Evolutionary conservation across 2,113 vertebrate species (phyloP).

Genomic region (Festucalex cinctus): DNA sequence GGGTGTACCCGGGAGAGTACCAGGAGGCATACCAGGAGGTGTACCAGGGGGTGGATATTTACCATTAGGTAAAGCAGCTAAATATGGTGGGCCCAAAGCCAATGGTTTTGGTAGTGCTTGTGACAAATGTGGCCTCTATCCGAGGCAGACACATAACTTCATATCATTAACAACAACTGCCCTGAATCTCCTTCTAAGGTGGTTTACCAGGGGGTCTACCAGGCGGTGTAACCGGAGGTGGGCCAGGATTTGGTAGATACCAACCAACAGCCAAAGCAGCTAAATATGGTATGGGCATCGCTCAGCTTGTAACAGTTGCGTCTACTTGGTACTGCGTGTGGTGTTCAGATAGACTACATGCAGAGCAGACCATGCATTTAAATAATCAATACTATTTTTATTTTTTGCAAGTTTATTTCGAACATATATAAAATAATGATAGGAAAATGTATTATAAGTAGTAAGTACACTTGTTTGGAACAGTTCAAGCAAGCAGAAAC

Average conservation of each 20-base stretch:
- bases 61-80: conserved; percentile 1
- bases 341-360: no score
- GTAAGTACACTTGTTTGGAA: no score
- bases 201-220: conserved; percentile 13
- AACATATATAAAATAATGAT: no score
- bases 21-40: background rate
- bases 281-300: conserved; percentile 40
- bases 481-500: no score
- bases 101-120: conserved; percentile 9
- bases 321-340: no score
- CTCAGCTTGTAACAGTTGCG: background rate
- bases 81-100: conserved; percentile 4
- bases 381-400: no score
- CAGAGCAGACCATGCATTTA: no score
- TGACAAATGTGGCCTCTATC: no score
- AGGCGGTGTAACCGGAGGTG: background rate
- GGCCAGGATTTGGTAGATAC: conserved; percentile 42
- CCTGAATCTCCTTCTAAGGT: conserved; percentile 3
- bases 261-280: conserved; percentile 50
- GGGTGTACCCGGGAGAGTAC: background rate
- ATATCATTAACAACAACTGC: background rate
- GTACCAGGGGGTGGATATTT: conserved; percentile 5
- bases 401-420: no score
- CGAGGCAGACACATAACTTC: background rate
- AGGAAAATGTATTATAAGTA: no score